Evolutionary conservation across 2,797 vertebrate genomes (phyloP).

Genomic region (Melanotaenia maccullochi): DNA sequence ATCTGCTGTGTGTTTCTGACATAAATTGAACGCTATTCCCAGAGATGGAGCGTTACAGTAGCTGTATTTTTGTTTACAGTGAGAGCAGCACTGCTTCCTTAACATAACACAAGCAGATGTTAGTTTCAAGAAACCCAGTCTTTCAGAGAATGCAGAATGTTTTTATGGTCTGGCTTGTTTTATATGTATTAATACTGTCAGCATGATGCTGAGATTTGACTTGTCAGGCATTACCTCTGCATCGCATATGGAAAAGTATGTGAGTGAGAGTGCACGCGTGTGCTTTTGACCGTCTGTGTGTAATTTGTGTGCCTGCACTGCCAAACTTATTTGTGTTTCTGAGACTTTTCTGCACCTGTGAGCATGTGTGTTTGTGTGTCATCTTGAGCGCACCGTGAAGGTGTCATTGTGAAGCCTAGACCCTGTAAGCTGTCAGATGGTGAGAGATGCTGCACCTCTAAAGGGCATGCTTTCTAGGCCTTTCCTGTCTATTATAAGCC

Average conservation of each 20-base stretch:
- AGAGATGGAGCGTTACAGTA: conserved; percentile 44
- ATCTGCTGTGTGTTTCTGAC: conserved; percentile 31
- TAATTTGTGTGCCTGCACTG: conserved; percentile 24
- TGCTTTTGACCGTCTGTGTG: conserved; percentile 20
- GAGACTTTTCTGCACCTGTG: conserved; percentile 66
- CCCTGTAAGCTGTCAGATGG: conserved; percentile 81
- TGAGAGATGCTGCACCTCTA: conserved; percentile 82
- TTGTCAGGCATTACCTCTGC: conserved; percentile 67
- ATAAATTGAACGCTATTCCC: conserved; percentile 56
- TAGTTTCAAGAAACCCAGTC: conserved; percentile 58
- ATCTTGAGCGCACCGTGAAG: conserved; percentile 73
- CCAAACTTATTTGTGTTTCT: conserved; percentile 69
- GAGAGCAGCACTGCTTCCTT: conserved; percentile 45
- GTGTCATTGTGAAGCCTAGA: conserved; percentile 78
- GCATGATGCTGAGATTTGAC: conserved; percentile 64
- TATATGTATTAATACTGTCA: conserved; percentile 70
- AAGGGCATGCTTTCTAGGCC: conserved; percentile 78
- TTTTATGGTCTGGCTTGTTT: conserved; percentile 68
- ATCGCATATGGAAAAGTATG: conserved; percentile 59
- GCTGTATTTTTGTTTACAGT: conserved; percentile 61
- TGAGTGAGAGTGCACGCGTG: conserved; percentile 10
- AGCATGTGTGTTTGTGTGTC: conserved; percentile 72
- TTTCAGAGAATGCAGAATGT: conserved; percentile 57
- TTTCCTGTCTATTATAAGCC: conserved; percentile 83
- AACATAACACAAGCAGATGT: conserved; percentile 69